Conservation (phyloP, 2,797 vertebrate species). For the Leucoraja ocellata region DNA sequence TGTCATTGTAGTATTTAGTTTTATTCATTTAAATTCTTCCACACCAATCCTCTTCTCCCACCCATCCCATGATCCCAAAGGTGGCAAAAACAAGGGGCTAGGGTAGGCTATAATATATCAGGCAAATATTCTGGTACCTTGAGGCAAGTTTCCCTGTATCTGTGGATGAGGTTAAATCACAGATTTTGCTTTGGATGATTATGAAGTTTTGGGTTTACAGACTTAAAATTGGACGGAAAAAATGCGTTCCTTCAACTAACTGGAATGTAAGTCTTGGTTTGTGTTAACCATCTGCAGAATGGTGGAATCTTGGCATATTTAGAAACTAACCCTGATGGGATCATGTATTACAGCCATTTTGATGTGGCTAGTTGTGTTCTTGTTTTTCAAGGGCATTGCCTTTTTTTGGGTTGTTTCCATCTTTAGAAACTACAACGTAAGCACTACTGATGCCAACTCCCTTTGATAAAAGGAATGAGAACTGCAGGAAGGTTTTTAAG, state of each 20-base stretch:
- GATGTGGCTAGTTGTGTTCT: conserved; percentile 10
- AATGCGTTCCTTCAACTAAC: not conserved
- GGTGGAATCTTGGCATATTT: not conserved
- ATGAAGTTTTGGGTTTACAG: not conserved
- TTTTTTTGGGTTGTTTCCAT: not conserved
- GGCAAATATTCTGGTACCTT: not conserved
- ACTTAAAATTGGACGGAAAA: not conserved
- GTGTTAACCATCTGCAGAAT: not conserved
- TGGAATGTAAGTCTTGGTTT: not conserved
- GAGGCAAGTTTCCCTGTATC: not conserved
- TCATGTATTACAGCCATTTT: not conserved
- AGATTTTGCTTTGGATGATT: not conserved
- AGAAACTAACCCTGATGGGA: not conserved
- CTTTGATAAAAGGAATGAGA: not conserved
- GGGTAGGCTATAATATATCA: not conserved
- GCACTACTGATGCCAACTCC: not conserved
- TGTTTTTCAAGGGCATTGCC: not conserved
- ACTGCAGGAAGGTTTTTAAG: not conserved
- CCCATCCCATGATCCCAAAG: too few species aligned
- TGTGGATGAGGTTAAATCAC: not conserved
- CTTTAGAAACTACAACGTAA: not conserved
- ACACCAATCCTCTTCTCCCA: not conserved
- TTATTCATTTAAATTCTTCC: not conserved
- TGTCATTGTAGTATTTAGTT: not conserved
- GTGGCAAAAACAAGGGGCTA: not conserved